These are phyloP conservation scores for Chauna torquata DNA, from an alignment of 2,113 vertebrate species.

Conservation along the genomic window DNA sequence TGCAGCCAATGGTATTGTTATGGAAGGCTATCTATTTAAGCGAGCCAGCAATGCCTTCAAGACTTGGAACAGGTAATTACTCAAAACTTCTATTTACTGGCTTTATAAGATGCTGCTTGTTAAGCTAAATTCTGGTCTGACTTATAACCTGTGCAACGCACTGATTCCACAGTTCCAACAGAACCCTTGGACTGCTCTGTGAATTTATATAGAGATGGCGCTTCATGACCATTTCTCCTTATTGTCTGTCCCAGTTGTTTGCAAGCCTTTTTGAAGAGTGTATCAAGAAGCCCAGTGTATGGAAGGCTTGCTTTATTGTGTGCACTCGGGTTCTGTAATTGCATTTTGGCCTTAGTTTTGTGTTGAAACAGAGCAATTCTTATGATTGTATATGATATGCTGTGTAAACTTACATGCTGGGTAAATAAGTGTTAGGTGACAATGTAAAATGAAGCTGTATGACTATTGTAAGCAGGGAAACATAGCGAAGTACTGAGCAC, in stretches of 20 bases:
- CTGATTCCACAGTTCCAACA: background rate
- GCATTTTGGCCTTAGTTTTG: background rate
- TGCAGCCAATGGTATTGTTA: conserved; percentile 92
- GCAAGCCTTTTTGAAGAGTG: background rate
- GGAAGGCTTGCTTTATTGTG: background rate
- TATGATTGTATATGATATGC: background rate
- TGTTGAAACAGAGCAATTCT: background rate
- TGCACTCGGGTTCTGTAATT: background rate
- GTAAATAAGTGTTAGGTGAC: background rate
- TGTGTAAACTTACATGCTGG: background rate
- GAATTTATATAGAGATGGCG: background rate
- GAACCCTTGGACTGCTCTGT: background rate
- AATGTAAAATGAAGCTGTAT: background rate
- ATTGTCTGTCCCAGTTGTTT: background rate
- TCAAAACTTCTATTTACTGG: background rate
- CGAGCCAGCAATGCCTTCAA: conserved; percentile 99
- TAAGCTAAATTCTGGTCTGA: background rate
- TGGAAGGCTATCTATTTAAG: conserved; percentile 99
- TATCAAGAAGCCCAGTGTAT: background rate
- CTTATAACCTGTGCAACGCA: background rate
- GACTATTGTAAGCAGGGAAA: background rate
- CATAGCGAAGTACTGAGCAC: background rate
- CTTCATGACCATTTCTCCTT: background rate
- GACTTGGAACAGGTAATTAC: conserved; percentile 95
- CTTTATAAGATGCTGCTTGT: background rate